A percentile compares a stretch with the other conserved stretches of the same genome.
Conservation (phyloP, 1,140 invertebrate genomes). For the Drosophila setifemur region DNA sequence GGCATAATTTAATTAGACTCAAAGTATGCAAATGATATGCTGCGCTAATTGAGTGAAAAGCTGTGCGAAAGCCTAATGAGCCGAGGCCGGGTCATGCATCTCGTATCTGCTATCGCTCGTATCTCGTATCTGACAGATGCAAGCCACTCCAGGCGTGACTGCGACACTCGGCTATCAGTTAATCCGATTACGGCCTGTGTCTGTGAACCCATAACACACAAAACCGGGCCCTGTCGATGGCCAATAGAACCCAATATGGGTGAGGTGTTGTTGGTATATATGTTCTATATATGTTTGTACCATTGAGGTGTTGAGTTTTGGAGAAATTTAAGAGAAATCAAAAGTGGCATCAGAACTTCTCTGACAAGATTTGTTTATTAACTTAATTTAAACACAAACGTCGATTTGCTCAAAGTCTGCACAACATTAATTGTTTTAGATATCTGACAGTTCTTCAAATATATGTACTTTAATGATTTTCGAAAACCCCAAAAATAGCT, state of each 20-base stretch:
- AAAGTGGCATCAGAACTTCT: too few species aligned
- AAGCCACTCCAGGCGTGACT: slow-evolving; percentile 21
- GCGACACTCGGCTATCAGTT: slow-evolving; percentile 38
- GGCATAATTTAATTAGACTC: slow-evolving; percentile 59
- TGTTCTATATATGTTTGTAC: too few species aligned
- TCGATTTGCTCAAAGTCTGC: too few species aligned
- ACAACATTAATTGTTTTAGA: too few species aligned
- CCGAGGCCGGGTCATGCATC: slow-evolving; percentile 26
- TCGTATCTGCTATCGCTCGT: slow-evolving; percentile 7
- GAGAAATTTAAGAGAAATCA: too few species aligned
- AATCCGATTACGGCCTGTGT: slow-evolving; percentile 26
- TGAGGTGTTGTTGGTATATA: not conserved
- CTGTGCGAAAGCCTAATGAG: slow-evolving; percentile 46
- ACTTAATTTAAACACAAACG: too few species aligned
- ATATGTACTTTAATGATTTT: slow-evolving; percentile 3
- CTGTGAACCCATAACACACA: slow-evolving; percentile 20
- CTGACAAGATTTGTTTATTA: too few species aligned
- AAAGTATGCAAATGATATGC: slow-evolving; percentile 71
- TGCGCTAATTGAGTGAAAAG: slow-evolving; percentile 68
- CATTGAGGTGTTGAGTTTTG: too few species aligned
- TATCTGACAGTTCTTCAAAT: too few species aligned
- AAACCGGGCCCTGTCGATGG: slow-evolving; percentile 11
- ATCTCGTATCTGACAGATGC: slow-evolving; percentile 20
- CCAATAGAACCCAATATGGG: not conserved
- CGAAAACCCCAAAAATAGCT: not conserved